phyloP scores from a whole-genome alignment of 92 coral and sea anemone genomes.

The Actinostola sp. region DNA sequence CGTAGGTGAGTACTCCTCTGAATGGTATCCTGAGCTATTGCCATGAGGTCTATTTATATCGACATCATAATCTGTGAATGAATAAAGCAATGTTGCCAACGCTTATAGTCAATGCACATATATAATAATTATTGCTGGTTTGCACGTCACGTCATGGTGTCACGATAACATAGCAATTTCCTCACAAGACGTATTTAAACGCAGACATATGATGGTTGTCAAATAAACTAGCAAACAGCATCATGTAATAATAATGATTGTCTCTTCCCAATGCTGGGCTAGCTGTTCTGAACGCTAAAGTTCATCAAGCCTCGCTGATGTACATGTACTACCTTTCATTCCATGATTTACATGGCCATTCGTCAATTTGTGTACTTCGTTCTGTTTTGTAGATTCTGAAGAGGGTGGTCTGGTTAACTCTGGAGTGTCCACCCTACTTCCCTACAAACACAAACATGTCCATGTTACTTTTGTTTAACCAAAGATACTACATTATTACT shows the following conservation, averaged over 20 bases:
- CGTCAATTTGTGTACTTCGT: slow-evolving; percentile 26
- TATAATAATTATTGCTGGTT: too few species aligned
- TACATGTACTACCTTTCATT: slow-evolving; percentile 55
- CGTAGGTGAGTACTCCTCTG: slow-evolving; percentile 84
- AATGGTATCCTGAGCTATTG: slow-evolving; percentile 94
- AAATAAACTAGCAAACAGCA: too few species aligned
- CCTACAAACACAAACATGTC: slow-evolving; percentile 34
- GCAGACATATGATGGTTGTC: too few species aligned
- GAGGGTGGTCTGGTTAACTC: slow-evolving; percentile 72
- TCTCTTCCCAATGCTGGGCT: too few species aligned
- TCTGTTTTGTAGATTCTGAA: slow-evolving; percentile 64
- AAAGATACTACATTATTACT: background rate
- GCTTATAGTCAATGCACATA: background rate
- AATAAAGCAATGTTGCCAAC: background rate
- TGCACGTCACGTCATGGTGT: too few species aligned
- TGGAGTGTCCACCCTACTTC: slow-evolving; percentile 51
- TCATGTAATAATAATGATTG: too few species aligned
- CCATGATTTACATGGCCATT: slow-evolving; percentile 63
- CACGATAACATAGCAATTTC: too few species aligned
- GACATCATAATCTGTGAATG: slow-evolving; percentile 45
- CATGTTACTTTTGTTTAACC: background rate
- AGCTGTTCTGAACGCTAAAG: too few species aligned
- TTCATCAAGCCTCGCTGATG: too few species aligned
- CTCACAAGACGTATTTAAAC: too few species aligned
- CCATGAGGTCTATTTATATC: slow-evolving; percentile 75